A percentile compares a stretch with the other conserved stretches of the same genome.
Evolutionary conservation across 2,797 vertebrate species (phyloP).

Genomic region (Onychomys torridus): DNA sequence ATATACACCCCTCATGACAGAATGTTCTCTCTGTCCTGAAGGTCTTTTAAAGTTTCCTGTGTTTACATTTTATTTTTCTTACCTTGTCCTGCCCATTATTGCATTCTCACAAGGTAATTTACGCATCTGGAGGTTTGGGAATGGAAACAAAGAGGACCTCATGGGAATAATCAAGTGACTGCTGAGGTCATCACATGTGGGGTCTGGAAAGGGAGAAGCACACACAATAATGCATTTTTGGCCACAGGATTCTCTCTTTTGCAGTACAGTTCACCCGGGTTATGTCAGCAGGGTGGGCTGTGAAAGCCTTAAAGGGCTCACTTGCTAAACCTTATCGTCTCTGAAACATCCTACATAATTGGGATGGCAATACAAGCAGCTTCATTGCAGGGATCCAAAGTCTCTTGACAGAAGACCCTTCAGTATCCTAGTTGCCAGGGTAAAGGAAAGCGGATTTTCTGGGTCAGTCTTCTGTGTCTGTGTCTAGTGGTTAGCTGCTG

Average conservation of each 20-base stretch:
- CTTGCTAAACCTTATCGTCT: background rate
- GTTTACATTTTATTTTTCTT: background rate
- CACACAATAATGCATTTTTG: background rate
- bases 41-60: background rate
- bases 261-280: background rate
- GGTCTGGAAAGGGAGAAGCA: background rate
- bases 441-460: background rate
- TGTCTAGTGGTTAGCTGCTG: background rate
- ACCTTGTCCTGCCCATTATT: background rate
- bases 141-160: background rate
- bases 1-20: background rate
- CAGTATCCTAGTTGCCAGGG: background rate
- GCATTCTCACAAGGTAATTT: background rate
- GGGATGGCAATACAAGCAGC: too few relatives aligned
- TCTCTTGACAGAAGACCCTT: background rate
- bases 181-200: background rate
- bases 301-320: background rate
- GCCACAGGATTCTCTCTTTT: background rate
- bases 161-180: background rate
- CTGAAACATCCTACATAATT: background rate
- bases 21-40: background rate
- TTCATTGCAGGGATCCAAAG: too few relatives aligned
- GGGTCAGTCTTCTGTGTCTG: background rate
- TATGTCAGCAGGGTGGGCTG: background rate
- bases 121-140: background rate